Conservation (phyloP, 2,113 vertebrate genomes). For the Galeopterus variegatus region DNA sequence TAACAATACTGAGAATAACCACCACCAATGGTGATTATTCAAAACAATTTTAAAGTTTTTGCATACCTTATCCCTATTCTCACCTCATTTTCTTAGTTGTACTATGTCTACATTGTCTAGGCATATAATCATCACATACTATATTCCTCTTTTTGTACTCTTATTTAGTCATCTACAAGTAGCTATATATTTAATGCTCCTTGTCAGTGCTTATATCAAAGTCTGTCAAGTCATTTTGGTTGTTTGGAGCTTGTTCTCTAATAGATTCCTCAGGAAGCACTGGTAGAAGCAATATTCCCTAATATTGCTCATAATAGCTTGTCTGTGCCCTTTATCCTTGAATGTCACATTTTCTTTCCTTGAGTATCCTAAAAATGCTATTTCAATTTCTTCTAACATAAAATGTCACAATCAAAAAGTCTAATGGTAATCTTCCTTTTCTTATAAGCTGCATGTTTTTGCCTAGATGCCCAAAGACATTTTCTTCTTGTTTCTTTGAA, state of each 20-base stretch:
- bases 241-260: background rate
- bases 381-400: constrained; percentile 16
- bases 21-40: background rate
- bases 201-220: background rate
- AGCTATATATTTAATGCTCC: background rate
- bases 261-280: background rate
- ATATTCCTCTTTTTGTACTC: background rate
- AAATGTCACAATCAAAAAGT: background rate
- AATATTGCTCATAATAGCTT: background rate
- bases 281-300: background rate
- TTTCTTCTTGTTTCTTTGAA: constrained; percentile 6
- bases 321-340: background rate
- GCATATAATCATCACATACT: background rate
- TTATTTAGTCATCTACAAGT: background rate
- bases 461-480: background rate
- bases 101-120: background rate
- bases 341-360: constrained; percentile 12
- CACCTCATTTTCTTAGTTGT: background rate
- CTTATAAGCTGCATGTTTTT: background rate
- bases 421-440: background rate
- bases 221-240: background rate
- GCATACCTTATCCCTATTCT: background rate
- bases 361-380: background rate
- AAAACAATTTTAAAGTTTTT: background rate
- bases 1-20: background rate